Evolutionary conservation across 1,140 invertebrate species (phyloP).

Genomic region (Caenorhabditis inopinata): DNA sequence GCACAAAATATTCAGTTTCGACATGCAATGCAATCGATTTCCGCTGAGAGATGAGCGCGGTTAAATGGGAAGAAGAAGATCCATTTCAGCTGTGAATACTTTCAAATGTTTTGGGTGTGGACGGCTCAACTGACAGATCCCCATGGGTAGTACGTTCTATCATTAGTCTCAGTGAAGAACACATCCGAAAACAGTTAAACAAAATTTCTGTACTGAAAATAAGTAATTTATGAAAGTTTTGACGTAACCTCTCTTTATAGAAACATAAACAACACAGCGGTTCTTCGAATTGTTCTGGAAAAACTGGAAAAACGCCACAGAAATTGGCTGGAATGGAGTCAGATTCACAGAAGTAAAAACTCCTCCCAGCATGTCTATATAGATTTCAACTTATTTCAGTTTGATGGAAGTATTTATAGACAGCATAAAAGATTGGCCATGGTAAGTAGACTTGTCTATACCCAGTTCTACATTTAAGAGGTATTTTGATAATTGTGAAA

Average conservation of each 20-base stretch:
- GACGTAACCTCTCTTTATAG: neutral
- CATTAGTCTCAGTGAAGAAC: no score
- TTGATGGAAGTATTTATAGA: neutral
- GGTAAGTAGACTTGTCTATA: neutral
- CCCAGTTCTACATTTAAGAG: neutral
- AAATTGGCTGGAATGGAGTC: neutral
- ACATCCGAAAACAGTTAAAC: no score
- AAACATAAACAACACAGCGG: neutral
- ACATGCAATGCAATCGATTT: slow-evolving; percentile 3
- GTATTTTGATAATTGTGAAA: neutral
- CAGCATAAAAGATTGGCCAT: neutral
- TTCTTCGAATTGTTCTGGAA: neutral
- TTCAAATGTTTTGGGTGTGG: no score
- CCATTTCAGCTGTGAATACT: no score
- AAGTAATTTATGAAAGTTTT: neutral
- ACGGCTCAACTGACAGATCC: no score
- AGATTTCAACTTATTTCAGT: neutral
- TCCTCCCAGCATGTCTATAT: no score
- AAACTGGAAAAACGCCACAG: neutral
- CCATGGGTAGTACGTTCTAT: no score
- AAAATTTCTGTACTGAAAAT: no score
- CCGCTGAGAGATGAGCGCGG: neutral
- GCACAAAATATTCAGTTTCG: slow-evolving; percentile 11
- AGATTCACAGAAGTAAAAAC: no score
- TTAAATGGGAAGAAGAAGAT: neutral